Base-by-base conservation (phyloP, 2,888 invertebrate genomes). In the Gnatocerus cornutus region DNA sequence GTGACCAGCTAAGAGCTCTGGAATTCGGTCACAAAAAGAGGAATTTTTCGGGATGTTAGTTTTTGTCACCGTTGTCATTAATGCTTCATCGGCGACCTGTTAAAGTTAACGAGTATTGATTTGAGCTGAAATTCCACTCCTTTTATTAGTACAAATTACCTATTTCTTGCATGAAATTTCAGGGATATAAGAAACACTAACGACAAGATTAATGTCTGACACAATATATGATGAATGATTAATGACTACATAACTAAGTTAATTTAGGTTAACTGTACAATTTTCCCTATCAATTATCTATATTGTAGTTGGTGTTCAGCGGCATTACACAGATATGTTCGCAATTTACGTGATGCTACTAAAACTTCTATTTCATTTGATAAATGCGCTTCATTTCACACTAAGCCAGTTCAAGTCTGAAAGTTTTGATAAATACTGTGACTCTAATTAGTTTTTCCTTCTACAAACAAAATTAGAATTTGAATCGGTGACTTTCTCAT, bases 141-240 rank as follows among this genome's bases (percentile, higher is more conserved):
- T 33, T 12, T 33, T 33, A 16, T 13, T 53, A 27, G 14, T 27
- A 53, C 33, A 33, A 8, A 37, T 37, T 33, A 37, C 27, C 50
- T 50, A 5, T 30, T 50, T 50, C 30, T 27, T 50, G 50, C 50
- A 9, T 50, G 50, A 50, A 50, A 50, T 50, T 50, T 50, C 29
- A 29, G n/a, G 12, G 10, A 16, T 30, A 37, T 33, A 53, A 33
- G 37, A 53, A 53, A 33, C 13, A 3, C 16, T 33, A 53, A 53
- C 53, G 53, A 53, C 37, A 53, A 53, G 14, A 37, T 37, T 37
- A 53, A 33, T 37, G 33, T 12, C 48, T 53, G 53, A 14, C 37
- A 12, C 16, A 53, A 33, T 27, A 53, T 29, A 13, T 12, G 29
- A 33, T 53, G 16, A 10, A 53, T 53, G 37, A 53, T 53, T 53